Conservation (phyloP, 2,113 vertebrate genomes). For the Rhipidura dahli region DNA sequence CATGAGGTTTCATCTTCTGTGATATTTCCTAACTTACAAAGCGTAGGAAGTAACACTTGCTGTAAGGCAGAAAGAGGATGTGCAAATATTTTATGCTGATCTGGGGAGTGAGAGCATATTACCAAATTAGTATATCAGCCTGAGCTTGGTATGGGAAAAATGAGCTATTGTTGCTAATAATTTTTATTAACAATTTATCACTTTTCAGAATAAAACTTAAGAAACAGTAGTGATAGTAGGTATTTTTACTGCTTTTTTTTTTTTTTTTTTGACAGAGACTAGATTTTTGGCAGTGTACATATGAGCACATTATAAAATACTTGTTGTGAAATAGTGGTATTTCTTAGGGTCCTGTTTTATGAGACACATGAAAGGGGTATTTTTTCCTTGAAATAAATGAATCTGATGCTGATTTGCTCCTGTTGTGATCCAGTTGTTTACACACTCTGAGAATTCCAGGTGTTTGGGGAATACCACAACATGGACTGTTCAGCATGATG, state of each 20-base stretch:
- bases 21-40: not conserved
- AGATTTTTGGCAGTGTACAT: not conserved
- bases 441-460: not conserved
- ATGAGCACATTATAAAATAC: not conserved
- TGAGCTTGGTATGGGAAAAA: not conserved
- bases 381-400: not conserved
- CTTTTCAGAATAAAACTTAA: not conserved
- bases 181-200: not conserved
- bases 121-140: not conserved
- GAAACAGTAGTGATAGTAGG: not conserved
- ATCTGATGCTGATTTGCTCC: not conserved
- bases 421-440: not conserved
- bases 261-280: not conserved
- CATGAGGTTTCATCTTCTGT: not conserved
- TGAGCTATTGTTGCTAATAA: not conserved
- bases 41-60: conserved; percentile 7
- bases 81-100: not conserved
- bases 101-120: not conserved
- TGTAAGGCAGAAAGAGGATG: conserved; percentile 21
- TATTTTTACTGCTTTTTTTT: not conserved
- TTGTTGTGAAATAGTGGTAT: not conserved
- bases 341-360: not conserved
- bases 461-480: not conserved
- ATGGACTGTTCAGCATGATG: not conserved
- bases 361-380: fast-evolving